A percentile compares a stretch with the other conserved stretches of the same genome.
Conservation (phyloP, 2,888 invertebrate genomes). For the Itoplectis maculator region DNA sequence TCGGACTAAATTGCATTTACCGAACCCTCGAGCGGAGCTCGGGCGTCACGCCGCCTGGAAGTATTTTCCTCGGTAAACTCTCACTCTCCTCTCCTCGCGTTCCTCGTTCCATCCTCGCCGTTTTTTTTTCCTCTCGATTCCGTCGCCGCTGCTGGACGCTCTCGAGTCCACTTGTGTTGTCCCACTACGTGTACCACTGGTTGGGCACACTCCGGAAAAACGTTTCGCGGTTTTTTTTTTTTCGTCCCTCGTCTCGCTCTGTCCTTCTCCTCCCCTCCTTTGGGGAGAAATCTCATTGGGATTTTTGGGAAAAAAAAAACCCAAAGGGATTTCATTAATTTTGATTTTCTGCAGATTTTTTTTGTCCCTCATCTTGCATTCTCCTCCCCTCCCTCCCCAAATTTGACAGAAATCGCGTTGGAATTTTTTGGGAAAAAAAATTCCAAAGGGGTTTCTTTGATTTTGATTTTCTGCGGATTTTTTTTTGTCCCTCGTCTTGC, state of each 20-base stretch:
- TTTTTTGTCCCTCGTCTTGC: conserved; percentile 6
- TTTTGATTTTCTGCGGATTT: conserved; percentile 48
- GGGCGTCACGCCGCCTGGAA: conserved; percentile 65
- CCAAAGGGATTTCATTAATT: background rate
- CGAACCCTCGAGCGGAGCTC: conserved; percentile 68
- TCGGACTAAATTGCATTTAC: conserved; percentile 76
- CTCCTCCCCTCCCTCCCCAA: no score
- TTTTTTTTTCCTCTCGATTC: conserved; percentile 48
- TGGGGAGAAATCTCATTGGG: no score
- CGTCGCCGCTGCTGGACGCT: conserved; percentile 61
- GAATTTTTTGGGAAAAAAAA: no score
- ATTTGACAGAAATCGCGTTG: no score
- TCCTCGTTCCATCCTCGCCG: conserved; percentile 38
- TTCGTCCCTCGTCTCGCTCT: background rate
- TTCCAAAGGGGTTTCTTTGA: no score
- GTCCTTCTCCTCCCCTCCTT: background rate
- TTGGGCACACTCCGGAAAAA: conserved; percentile 36
- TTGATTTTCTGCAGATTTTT: background rate
- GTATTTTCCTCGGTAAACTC: conserved; percentile 74
- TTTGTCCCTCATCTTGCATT: background rate
- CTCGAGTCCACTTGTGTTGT: conserved; percentile 61
- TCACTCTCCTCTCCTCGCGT: conserved; percentile 35
- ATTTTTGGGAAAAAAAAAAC: background rate
- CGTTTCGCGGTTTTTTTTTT: conserved; percentile 48
- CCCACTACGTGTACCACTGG: conserved; percentile 20